Percentiles rank a stretch among this genome's conserved stretches.
These are phyloP conservation scores for Chymomyza amoena DNA, from an alignment of 2,888 invertebrate genomes.

Conservation along the genomic window DNA sequence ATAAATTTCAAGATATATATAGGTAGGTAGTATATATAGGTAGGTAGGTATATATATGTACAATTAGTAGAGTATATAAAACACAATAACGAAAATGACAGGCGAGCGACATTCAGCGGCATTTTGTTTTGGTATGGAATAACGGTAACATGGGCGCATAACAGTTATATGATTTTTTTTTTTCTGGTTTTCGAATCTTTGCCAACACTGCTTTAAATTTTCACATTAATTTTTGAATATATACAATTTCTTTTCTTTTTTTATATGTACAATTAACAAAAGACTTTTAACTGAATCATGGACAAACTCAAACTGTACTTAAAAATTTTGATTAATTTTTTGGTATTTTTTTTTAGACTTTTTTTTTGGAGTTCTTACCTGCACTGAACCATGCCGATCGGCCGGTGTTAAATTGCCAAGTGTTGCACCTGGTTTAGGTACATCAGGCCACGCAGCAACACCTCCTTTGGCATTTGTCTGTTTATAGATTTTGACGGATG, in stretches of 20 bases:
- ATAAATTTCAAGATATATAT: not conserved
- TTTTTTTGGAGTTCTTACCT: conserved; percentile 82
- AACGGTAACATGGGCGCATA: not conserved
- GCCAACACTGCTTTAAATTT: not conserved
- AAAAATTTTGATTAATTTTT: not conserved
- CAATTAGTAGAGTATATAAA: conserved; percentile 2
- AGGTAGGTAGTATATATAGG: conserved; percentile 4
- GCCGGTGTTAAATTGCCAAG: conserved; percentile 94
- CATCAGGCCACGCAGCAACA: conserved; percentile 90
- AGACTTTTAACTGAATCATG: not conserved
- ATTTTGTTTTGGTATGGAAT: not conserved
- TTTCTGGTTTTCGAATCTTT: not conserved
- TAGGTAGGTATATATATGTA: not conserved
- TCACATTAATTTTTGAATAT: not conserved
- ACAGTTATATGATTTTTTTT: conserved; percentile 11
- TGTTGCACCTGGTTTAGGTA: conserved; percentile 88
- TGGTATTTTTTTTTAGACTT: not conserved
- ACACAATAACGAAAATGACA: not conserved
- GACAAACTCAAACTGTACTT: conserved; percentile 20
- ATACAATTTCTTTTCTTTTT: conserved; percentile 1
- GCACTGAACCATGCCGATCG: conserved; percentile 97
- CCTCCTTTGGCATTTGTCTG: conserved; percentile 84
- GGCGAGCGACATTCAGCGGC: not conserved
- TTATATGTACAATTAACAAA: conserved; percentile 5
- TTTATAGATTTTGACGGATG: conserved; percentile 9